Percentiles rank a stretch among this genome's conserved stretches.
These are phyloP conservation scores for Apistogramma diplotaenia DNA, from an alignment of 2,113 vertebrate genomes.

Conservation along the genomic window DNA sequence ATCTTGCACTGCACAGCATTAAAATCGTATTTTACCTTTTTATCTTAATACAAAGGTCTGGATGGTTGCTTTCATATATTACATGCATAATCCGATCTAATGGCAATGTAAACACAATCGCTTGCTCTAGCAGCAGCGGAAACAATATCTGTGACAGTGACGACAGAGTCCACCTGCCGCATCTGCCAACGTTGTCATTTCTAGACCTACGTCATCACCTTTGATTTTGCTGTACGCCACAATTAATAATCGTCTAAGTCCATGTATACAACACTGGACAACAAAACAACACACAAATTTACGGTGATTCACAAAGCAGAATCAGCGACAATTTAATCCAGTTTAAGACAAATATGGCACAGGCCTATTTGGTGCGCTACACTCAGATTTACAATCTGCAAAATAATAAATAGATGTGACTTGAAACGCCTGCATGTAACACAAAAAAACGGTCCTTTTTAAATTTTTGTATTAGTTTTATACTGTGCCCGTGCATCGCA, in stretches of 20 bases:
- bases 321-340: neutral
- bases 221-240: conserved; percentile 38
- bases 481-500: neutral
- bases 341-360: neutral
- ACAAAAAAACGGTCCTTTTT: neutral
- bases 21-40: neutral
- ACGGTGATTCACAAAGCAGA: neutral
- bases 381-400: neutral
- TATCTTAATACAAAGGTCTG: neutral
- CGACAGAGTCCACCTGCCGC: conserved; percentile 63
- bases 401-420: neutral
- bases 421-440: neutral
- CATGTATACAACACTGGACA: neutral
- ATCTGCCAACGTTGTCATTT: conserved; percentile 40
- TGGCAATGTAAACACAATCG: conserved; percentile 60
- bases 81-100: neutral
- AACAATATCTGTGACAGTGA: conserved; percentile 24
- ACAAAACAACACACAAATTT: neutral
- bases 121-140: neutral
- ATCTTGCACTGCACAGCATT: neutral
- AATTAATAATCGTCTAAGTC: neutral
- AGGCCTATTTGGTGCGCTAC: neutral
- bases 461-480: neutral
- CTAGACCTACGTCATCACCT: conserved; percentile 49
- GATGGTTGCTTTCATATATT: neutral